Evolutionary conservation across 1,140 invertebrate species (phyloP), one percentile per base, ranked within the genome.

Genomic region (Tetramorium alpestre): DNA sequence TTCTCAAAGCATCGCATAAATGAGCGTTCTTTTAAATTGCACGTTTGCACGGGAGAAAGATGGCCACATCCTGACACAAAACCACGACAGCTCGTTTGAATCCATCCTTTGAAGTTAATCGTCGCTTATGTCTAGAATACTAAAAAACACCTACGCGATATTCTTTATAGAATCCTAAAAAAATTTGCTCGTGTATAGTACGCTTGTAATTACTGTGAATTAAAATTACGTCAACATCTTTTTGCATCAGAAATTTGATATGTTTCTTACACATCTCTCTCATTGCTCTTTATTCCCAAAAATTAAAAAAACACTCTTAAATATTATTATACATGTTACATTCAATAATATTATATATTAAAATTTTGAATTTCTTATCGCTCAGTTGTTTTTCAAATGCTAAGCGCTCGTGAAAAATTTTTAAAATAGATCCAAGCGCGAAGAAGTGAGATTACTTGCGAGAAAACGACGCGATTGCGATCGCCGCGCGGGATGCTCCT

Each of bases 1-100:
- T 84, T 73, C 54, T 84, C 80, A 75, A 84, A 84, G 80, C 70
- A 18, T 84, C 69, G 69, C 28, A 75, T 84, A 84, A 84, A 84
- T 56, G 25, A 73, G 54, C 80, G 54, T 60, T 84, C 80, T 73
- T 84, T 84, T 84, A 84, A 84, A 84, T 84, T 75, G 80, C 69
- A 25, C 69, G 80, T 84, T 84, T 84, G 70, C 69, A 49, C 41
- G 54, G 38, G 54, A 72, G 54, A 60, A 84, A 49, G 80, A 84
- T 82, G 80, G 25, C 67, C 51, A 33, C 33, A 54, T 13, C 51
- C 41, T 47, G 25, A 44, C 22, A 28, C 65, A 38, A 47, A 75
- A 75, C 69, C 69, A 28, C 33, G 67, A 73, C 67, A 75, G 67
- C 33, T 54, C 28, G 64, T 2, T 22, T 56, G 51, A 70, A 58